Base-by-base conservation (phyloP, 1,140 invertebrate species). In the Leptinotarsa texana region DNA sequence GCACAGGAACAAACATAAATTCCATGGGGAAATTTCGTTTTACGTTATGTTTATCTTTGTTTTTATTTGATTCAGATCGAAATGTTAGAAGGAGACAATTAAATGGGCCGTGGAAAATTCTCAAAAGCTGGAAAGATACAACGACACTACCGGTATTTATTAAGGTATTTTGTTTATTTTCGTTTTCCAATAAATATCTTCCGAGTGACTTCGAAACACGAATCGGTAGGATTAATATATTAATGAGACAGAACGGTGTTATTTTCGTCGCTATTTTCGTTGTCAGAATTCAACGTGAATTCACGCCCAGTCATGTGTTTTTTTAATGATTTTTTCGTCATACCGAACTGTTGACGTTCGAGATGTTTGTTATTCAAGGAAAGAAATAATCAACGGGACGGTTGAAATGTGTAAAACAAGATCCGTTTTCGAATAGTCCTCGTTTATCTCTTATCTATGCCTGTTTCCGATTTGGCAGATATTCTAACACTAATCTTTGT, bases 141-240 rank as follows among this genome's bases (percentile, higher is more conserved):
- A 73, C 71, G 71, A 73, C 71, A 42, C 71, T 65, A 73, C 63
- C 18, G 71, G 71, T 65, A 73, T 73, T 73, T 73, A 73, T 73
- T 48, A 65, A 73, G 62, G 62, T 42, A 73, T 73, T 73, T 73
- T 73, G 71, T 73, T 73, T 73, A 73, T 73, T 73, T 73, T 73
- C 71, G 71, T 73, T 73, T 73, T 73, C 63, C 61, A 73, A 73
- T 73, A 73, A 73, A 73, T 73, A 73, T 73, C 61, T 73, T 51
- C 18, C 49, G 62, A 65, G 71, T 49, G 61, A 49, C 68, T 65
- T 73, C 27, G 33, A 72, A 62, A 48, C 27, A 62, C 22, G 69
- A 70, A 73, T 65, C 71, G 71, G 27, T 73, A 63, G 63, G 51
- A 65, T 73, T 70, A 70, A 70, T 65, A 73, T 65, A 61, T 73